Evolutionary conservation across 1,140 invertebrate species (phyloP), one percentile per base, ranked within the genome.

Genomic region (Zaprionus nigranus): DNA sequence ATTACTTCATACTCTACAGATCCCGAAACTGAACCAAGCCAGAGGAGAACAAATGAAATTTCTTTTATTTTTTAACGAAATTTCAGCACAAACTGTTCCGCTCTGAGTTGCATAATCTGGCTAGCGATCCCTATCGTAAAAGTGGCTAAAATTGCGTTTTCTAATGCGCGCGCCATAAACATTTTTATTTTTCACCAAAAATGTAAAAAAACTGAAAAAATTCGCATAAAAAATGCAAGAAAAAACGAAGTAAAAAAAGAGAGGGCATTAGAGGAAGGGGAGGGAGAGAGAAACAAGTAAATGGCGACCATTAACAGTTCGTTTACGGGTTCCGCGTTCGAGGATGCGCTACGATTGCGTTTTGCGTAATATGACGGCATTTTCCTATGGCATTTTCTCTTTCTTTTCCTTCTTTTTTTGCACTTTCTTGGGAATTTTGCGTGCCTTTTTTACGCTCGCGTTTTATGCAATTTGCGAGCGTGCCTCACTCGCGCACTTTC

Each of bases 351-450:
- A 24, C 80, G 81, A 73, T 69, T 77, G 68, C 72, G 34, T 78
- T 87, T 87, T 87, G 67, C 84, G 83, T 88, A 86, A 82, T 66
- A 43, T 67, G 63, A 24, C 49, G 22, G 9, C 40, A 20, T 46
- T 36, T 51, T 51, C 20, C 46, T 51, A 24, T 5, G 62, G 13
- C 20, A 34, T 11, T 34, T 15, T 60, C 63, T 63, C 43, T 11
- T 53, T 66, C 13, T 26, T 15, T 43, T 51, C 11, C 6, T 28
- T 56, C 43, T 20, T 53, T 59, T 53, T 59, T 36, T 54, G 22
- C 53, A 13, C 20, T 77, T 77, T 62, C 53, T 4, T 22, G 12
- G 67, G 62, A 70, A 30, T 62, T 38, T 70, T 11, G n/a, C 20
- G 17, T 61, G 61, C 38, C 72, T 73, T 77, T 77, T 76, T 73